Evolutionary conservation across 2,888 invertebrate genomes (phyloP).

Genomic region (Diaphora mendica): DNA sequence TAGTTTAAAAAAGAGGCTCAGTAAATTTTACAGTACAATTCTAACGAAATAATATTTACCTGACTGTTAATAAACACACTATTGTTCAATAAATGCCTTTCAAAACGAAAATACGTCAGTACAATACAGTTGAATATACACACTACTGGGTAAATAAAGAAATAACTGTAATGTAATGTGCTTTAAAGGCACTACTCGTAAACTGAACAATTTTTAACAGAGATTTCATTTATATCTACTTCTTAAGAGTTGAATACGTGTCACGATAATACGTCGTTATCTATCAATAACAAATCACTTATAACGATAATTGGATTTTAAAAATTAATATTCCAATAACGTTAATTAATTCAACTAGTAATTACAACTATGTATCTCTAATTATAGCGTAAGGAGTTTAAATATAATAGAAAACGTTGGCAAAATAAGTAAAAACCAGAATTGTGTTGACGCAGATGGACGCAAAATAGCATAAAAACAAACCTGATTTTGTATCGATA

Average conservation of each 20-base stretch:
- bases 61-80: not conserved
- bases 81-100: slow-evolving; percentile 8
- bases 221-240: slow-evolving; percentile 12
- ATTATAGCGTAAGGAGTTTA: slow-evolving; percentile 20
- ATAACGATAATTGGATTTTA: slow-evolving; percentile 37
- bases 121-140: slow-evolving; percentile 15
- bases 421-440: slow-evolving; percentile 38
- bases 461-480: slow-evolving; percentile 20
- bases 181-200: not conserved
- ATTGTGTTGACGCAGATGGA: slow-evolving; percentile 49
- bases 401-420: slow-evolving; percentile 26
- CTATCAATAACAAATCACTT: slow-evolving; percentile 38
- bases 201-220: slow-evolving; percentile 6
- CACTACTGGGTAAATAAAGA: not conserved
- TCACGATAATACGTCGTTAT: slow-evolving; percentile 40
- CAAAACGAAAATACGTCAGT: slow-evolving; percentile 14
- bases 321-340: slow-evolving; percentile 30
- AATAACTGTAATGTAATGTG: not conserved
- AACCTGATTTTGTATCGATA: slow-evolving; percentile 23
- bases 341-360: slow-evolving; percentile 25
- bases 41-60: not conserved
- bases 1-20: not conserved
- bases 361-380: slow-evolving; percentile 34
- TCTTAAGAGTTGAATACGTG: slow-evolving; percentile 45
- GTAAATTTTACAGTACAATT: not conserved